Base-by-base conservation (phyloP, 2,113 vertebrate species). In the Addax nasomaculatus region DNA sequence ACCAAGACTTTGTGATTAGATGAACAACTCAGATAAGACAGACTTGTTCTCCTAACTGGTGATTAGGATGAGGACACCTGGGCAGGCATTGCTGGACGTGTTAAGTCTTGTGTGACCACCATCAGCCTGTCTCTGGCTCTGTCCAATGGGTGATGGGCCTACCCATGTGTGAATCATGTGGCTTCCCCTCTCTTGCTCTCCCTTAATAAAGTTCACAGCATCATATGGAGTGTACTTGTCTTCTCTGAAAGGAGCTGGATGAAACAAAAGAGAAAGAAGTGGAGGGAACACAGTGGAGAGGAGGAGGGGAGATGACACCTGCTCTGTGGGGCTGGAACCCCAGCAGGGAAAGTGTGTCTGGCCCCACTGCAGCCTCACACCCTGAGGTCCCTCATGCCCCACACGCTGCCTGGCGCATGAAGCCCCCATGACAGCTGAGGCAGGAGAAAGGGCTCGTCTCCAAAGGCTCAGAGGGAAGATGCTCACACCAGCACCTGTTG, bases 391-490 rank as follows among this genome's bases (percentile, higher is more conserved):
- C 29, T 33, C 25, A 49, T 19, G 9, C 29, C 16, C 78, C 45
- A 80, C 15, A 49, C 0, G 1, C 78, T 51, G 47, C 29, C 45
- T 12, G 17, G 43, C 0, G 0, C 12, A 23, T 43, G 39, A 76
- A 7, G 36, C 39, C 43, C 36, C 70, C 23, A 27, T 76, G 70
- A 43, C 6, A 43, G 39, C 70, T 76, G 70, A 76, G 70, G 14
- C 36, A 76, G 70, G 23, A 43, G 70, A 30, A 51, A 80, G 78
- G 45, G 29, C 47, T 80, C 3, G 1, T 51, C 78, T 80, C 78
- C 78, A 80, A 80, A 80, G 78, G 78, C 78, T 33, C 45, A 80
- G 45, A 80, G 78, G 45, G 29, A 80, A 49, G 78, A 33, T 6
- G 45, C 29, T 80, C 78, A 80, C 29, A 33, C 45, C 9, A 29